Evolutionary conservation across 2,888 invertebrate species (phyloP), one percentile per base, ranked within the genome.

Genomic region (Drosophila meridiana): DNA sequence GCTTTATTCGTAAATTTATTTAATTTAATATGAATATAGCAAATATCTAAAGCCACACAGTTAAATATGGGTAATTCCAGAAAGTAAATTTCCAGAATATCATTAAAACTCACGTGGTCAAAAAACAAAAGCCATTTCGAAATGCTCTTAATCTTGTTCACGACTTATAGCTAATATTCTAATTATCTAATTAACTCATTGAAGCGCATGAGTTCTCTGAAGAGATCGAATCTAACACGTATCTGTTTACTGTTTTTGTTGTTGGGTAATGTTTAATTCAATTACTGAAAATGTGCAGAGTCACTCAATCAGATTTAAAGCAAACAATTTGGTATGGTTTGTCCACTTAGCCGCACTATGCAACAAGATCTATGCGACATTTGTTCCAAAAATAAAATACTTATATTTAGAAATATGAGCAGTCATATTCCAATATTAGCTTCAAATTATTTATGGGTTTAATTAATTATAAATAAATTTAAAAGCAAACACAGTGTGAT

Each of bases 301-400:
- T 74, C 76, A 76, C 56, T 56, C 47, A 28, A 28, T 59, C 40
- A 38, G 48, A 59, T 42, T 57, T 47, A 36, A 61, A 13, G 43
- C 32, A 20, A 20, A 53, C n/a, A 28, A 61, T 59, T 59, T 40
- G 30, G 2, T 20, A 43, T 13, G n/a, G 40, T 42, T 56, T 47
- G 52, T 65, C 40, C 30, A 34, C 20, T 14, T 42, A 43, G n/a
- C 1, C 8, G 9, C 48, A 67, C 45, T 69, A 11, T 26, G 1
- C 9, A 52, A 52, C 45, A 67, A 42, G 42, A 61, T 28, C 42
- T 47, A 7, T 20, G 2, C n/a, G 3, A 2, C 5, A 9, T 48
- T 40, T 14, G 20, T 20, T 2, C n/a, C 13, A 26, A 52, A 65
- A 66, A 53, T 38, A 47, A 47, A 34, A 20, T 4, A 40, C 14